phyloP scores from a whole-genome alignment of 2,888 invertebrate genomes.

The Anoplius nigerrimus region DNA sequence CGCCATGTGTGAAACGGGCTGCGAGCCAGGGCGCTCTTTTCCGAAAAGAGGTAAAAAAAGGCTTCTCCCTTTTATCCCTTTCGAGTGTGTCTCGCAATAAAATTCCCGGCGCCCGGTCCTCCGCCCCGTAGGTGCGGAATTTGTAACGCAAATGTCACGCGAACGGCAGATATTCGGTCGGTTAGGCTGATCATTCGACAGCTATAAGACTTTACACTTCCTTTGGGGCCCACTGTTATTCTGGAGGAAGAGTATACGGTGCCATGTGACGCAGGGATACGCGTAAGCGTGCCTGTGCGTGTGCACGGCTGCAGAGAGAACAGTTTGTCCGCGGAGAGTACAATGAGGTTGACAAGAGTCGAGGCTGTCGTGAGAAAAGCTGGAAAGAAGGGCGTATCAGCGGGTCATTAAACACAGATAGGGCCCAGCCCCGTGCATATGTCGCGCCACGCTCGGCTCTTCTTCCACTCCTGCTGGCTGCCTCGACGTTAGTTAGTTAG shows the following conservation, averaged over 20 bases:
- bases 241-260: no score
- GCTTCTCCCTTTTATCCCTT: constrained; percentile 41
- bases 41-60: constrained; percentile 36
- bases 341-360: constrained; percentile 22
- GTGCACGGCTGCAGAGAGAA: no score
- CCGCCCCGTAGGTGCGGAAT: background rate
- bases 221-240: no score
- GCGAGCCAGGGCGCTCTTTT: constrained; percentile 44
- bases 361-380: constrained; percentile 27
- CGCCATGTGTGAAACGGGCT: constrained; percentile 68
- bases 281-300: no score
- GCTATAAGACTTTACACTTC: no score
- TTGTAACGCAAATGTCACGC: background rate
- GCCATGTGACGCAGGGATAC: no score
- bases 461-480: constrained; percentile 34
- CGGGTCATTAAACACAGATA: constrained; percentile 66
- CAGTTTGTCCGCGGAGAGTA: constrained; percentile 15
- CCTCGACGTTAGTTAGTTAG: constrained; percentile 59
- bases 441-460: constrained; percentile 41
- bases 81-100: constrained; percentile 31
- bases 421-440: constrained; percentile 62
- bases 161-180: constrained; percentile 18
- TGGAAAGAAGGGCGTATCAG: constrained; percentile 51
- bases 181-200: background rate
- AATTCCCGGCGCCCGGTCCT: constrained; percentile 10